Conservation (phyloP, 2,113 vertebrate species). For the Alces alces region DNA sequence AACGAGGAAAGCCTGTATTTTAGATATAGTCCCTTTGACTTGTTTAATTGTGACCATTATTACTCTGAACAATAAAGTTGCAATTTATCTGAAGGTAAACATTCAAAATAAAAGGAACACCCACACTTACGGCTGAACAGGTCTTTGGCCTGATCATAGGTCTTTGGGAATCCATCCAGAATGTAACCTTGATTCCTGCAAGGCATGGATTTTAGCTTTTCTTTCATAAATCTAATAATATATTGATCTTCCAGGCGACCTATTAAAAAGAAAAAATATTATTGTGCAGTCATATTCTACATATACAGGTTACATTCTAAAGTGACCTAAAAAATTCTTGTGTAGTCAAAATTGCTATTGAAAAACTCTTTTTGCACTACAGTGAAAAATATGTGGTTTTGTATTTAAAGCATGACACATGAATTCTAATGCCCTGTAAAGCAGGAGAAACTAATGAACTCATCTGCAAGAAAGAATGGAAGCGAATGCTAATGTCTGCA, state of each 20-base stretch:
- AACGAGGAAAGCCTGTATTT: neutral
- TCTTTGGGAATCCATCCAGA: slow-evolving; percentile 91
- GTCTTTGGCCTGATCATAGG: slow-evolving; percentile 87
- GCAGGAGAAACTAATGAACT: neutral
- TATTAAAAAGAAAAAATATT: slow-evolving; percentile 58
- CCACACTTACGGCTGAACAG: slow-evolving; percentile 86
- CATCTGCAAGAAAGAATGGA: neutral
- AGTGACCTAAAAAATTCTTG: neutral
- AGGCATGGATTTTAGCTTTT: slow-evolving; percentile 89
- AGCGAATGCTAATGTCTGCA: accelerated
- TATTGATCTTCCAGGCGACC: slow-evolving; percentile 85
- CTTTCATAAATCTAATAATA: slow-evolving; percentile 82
- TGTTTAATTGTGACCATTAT: neutral
- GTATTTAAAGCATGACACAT: neutral
- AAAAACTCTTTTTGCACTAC: neutral
- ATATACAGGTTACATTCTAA: neutral
- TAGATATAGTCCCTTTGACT: neutral
- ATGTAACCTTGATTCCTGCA: slow-evolving; percentile 95
- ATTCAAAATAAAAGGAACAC: neutral
- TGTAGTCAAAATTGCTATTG: neutral
- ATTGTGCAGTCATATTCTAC: neutral
- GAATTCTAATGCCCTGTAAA: neutral
- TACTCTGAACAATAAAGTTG: neutral
- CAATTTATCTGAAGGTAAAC: neutral
- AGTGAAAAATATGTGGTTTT: neutral